Base-by-base conservation (phyloP, 2,113 vertebrate species). In the Circaetus cinerascens region DNA sequence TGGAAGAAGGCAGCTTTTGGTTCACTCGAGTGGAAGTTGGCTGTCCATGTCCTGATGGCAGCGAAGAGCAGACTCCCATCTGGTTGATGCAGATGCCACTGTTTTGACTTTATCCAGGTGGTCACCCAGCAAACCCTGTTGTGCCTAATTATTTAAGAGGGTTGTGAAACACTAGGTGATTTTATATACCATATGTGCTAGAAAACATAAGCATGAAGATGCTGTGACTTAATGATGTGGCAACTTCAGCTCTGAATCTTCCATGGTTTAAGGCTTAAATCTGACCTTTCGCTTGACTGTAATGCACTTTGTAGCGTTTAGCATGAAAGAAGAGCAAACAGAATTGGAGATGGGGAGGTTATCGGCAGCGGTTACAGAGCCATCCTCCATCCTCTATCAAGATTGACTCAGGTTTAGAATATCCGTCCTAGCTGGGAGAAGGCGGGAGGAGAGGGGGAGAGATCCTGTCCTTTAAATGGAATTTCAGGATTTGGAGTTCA, bases 81-180 rank as follows among this genome's bases (percentile, higher is more conserved):
- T 97, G 97, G 91, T 64, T 95, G 90, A 86, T 96, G 91, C 95
- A 96, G 95, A 97, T 97, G 97, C 96, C 94, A 97, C 95, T 92
- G 96, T 95, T 97, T 95, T 94, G 94, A 94, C 95, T 96, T 97
- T 34, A 97, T 96, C 97, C 97, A 97, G 97, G 97, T 97, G 97
- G 96, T 95, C 97, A 96, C 89, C 85, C 95, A 88, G 95, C 92
- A 97, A 97, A 97, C 82, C 97, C 97, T 97, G 95, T 96, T 97
- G 97, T 97, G 96, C 94, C 95, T 95, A 95, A 98, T 97, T 97
- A 97, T 96, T 97, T 97, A 97, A 96, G 96, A 96, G 95, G 95
- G 95, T 93, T 95, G 96, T 97, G 96, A 97, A 97, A 96, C 94
- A 95, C 97, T 83, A 95, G 97, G 97, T 96, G 97, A 95, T 97